Evolutionary conservation across 2,113 vertebrate genomes (phyloP).

Genomic region (Isurus oxyrinchus): DNA sequence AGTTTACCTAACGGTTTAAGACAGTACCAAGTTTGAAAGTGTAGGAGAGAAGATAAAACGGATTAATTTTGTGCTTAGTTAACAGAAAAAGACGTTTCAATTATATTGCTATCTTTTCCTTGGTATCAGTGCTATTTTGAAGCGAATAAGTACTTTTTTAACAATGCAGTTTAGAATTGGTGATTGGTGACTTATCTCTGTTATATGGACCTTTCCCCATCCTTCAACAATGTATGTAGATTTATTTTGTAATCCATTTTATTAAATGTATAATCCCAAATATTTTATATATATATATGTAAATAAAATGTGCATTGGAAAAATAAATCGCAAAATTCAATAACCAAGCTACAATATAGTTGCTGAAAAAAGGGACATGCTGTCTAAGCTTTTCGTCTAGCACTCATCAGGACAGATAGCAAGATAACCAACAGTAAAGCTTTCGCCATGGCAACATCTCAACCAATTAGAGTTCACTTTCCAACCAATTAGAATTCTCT

Average conservation of each 20-base stretch:
- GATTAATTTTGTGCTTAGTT: background rate
- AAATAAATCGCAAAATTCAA: background rate
- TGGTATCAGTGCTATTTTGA: no score
- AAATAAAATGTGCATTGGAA: background rate
- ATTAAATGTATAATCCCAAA: background rate
- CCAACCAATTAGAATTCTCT: no score
- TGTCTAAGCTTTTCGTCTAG: no score
- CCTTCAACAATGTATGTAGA: background rate
- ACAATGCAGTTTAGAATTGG: background rate
- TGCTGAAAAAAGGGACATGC: no score
- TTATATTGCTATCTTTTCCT: background rate
- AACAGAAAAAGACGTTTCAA: background rate
- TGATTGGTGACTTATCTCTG: background rate
- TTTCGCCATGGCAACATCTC: no score
- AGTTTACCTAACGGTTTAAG: background rate
- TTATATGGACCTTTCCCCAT: no score
- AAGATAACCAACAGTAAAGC: no score
- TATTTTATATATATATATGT: no score
- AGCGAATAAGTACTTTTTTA: background rate
- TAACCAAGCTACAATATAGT: background rate
- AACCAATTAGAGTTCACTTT: no score
- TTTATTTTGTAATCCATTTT: background rate
- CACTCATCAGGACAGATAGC: no score
- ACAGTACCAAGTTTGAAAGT: background rate
- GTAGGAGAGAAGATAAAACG: background rate